Evolutionary conservation across 30 jellyfish, hydroid and myxozoan genomes (phyloP).

Genomic region (Hydra vulgaris): DNA sequence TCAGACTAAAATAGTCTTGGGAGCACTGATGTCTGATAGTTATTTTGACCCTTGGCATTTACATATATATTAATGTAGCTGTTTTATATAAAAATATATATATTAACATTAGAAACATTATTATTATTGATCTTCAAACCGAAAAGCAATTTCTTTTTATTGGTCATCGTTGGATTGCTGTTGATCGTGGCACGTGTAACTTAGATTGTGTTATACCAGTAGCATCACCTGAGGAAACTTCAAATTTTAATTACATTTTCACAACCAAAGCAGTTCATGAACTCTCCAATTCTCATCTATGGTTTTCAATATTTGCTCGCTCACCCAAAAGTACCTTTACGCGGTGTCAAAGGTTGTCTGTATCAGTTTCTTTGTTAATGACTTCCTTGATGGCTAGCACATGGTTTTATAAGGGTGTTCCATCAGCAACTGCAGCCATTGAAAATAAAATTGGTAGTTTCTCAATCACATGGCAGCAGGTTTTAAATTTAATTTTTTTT

Average conservation of each 20-base stretch:
- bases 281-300: slow-evolving; percentile 70
- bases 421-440: slow-evolving; percentile 63
- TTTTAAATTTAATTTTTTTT: slow-evolving; percentile 3
- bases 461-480: slow-evolving; percentile 85
- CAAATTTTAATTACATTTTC: slow-evolving; percentile 81
- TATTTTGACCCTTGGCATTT: too few species aligned
- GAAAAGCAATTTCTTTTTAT: slow-evolving; percentile 62
- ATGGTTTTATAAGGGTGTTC: slow-evolving; percentile 56
- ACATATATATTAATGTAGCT: too few species aligned
- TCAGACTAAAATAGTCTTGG: too few species aligned
- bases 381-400: slow-evolving; percentile 85
- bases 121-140: slow-evolving; percentile 65
- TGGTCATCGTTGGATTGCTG: too few species aligned
- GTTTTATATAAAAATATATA: too few species aligned
- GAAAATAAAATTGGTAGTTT: slow-evolving; percentile 70
- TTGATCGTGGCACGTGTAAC: slow-evolving; percentile 72
- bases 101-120: slow-evolving; percentile 49
- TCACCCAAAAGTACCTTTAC: slow-evolving; percentile 93
- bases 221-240: slow-evolving; percentile 61
- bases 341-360: slow-evolving; percentile 78
- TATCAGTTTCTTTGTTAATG: slow-evolving; percentile 67
- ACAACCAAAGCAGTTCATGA: slow-evolving; percentile 73
- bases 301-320: slow-evolving; percentile 96
- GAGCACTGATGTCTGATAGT: too few species aligned
- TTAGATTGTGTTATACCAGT: slow-evolving; percentile 83